Evolutionary conservation across 2,797 vertebrate species (phyloP), one percentile per base, ranked within the genome.

Genomic region (Bradypus variegatus): DNA sequence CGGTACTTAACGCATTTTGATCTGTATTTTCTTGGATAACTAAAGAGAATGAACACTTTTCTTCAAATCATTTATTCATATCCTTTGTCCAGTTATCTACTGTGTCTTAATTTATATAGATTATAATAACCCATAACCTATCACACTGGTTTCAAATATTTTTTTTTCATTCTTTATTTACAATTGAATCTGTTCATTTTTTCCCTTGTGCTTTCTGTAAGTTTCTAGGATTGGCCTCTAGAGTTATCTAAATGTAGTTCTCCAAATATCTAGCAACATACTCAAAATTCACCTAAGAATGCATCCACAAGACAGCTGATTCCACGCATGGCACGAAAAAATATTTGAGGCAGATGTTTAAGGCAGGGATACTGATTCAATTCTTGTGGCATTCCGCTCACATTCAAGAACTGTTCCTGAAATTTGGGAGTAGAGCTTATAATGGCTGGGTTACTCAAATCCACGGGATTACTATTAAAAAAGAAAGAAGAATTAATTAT

Each of bases 331-430:
- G 98, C 98, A 97, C 98, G 98, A 95, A 98, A 99, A 97, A 99
- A 99, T 97, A 99, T 98, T 65, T 98, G 98, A 96, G 98, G 98
- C 96, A 98, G 98, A 96, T 98, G 98, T 96, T 98, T 98, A 96
- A 99, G 98, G 98, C 99, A 99, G 72, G 98, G 98, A 96, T 99
- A 99, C 95, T 99, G 98, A 95, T 99, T 98, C 95, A 99, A 97
- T 93, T 99, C 99, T 96, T 99, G 99, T 50, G 98, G 98, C 96
- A 99, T 98, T 76, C 98, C 98, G 48, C 98, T 99, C 95, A 98
- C 98, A 97, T 98, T 98, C 83, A 99, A 97, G 96, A 98, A 98
- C 97, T 98, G 98, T 96, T 98, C 98, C 97, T 98, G 98, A 97
- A 98, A 98, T 96, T 98, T 98, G 73, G 98, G 98, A 92, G 99